Conservation (phyloP, 2,797 vertebrate species). For the Champsocephalus gunnari region DNA sequence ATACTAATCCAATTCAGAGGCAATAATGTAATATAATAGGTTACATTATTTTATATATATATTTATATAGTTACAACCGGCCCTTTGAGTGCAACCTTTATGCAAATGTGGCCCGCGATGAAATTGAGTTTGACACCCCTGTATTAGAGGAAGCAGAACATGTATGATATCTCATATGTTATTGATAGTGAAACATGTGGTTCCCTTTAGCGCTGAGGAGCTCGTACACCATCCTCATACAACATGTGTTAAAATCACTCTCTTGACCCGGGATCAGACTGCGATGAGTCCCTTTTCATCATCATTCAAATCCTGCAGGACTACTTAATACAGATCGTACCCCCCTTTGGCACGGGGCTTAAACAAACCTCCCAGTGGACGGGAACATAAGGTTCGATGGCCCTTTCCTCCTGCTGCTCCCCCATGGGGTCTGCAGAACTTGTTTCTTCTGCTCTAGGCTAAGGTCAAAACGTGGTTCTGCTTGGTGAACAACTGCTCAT, state of each 20-base stretch:
- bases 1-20: no score
- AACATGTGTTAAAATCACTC: constrained; percentile 1
- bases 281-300: background rate
- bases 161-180: background rate
- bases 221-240: background rate
- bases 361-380: background rate
- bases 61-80: no score
- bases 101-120: no score
- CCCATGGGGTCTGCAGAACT: background rate
- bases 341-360: background rate
- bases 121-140: background rate
- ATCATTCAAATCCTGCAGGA: background rate
- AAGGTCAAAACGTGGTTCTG: background rate
- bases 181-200: background rate
- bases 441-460: background rate
- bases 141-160: background rate
- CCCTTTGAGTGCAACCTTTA: no score
- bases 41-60: no score
- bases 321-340: background rate
- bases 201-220: background rate
- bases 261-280: background rate
- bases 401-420: no score
- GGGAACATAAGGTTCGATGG: background rate
- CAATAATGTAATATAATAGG: no score
- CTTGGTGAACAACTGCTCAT: background rate